Percentiles rank a stretch among this genome's conserved stretches.
phyloP scores from a whole-genome alignment of 2,113 vertebrate species.

The Mus spicilegus region DNA sequence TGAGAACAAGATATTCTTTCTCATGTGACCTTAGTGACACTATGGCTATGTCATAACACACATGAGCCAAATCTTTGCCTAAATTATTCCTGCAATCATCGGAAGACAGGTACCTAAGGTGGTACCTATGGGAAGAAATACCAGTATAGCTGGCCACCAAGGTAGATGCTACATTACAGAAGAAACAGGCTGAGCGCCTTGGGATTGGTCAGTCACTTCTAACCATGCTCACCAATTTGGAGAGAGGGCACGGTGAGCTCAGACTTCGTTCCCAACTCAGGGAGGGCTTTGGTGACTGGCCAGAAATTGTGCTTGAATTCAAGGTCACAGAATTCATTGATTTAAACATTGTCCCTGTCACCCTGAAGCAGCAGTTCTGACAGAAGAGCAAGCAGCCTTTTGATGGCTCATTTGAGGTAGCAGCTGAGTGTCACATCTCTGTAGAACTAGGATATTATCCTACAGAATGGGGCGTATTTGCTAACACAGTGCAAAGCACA shows the following conservation, averaged over 20 bases:
- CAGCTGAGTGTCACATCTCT: neutral
- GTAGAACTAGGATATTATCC: neutral
- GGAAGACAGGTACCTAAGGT: neutral
- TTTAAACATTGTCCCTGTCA: neutral
- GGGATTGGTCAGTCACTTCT: neutral
- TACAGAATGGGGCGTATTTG: neutral
- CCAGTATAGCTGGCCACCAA: neutral
- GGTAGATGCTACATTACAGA: neutral
- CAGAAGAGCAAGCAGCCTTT: neutral
- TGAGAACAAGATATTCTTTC: neutral
- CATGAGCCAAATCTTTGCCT: neutral
- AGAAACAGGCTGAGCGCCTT: neutral
- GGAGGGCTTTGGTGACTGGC: neutral
- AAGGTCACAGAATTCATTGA: constrained; percentile 9
- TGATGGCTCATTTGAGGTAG: neutral
- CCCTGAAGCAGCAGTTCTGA: neutral
- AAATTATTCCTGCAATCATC: neutral
- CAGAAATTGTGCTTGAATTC: constrained; percentile 10
- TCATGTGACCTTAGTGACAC: neutral
- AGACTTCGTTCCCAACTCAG: neutral
- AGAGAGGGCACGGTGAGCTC: neutral
- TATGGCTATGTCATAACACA: neutral
- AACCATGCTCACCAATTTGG: neutral
- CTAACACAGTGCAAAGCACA: neutral
- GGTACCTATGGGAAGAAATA: neutral